Evolutionary conservation across 2,113 vertebrate genomes (phyloP), one percentile per base, ranked within the genome.

Genomic region (Anarrhichthys ocellatus): DNA sequence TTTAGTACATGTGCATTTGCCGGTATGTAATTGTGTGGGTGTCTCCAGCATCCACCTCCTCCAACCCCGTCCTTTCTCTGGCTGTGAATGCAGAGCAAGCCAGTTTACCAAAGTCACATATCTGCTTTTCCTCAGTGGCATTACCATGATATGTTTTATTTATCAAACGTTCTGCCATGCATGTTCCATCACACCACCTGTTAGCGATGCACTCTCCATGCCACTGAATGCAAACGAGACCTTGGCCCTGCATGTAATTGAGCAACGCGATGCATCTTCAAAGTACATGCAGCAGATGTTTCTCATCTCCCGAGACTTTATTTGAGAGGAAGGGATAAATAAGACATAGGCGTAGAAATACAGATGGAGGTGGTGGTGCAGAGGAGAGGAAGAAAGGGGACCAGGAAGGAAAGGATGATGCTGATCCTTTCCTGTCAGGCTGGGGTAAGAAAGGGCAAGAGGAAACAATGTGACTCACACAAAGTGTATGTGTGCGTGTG

Each of bases 131-230:
- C 80, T 89, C 58, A 38, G 68, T 58, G 42, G 27, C 83, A 94
- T 94, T 93, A 93, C 78, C 92, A 95, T 94, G 93, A 79, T 84
- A 93, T 94, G 93, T 94, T 93, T 93, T 93, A 94, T 95, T 94
- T 92, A 95, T 95, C 91, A 93, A 91, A 92, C 80, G 52, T 81
- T 67, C 80, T 90, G 83, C 86, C 84, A 77, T 79, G 88, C 78
- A 80, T 75, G 89, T 78, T 83, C 76, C 82, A 84, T 87, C 81
- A 89, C 90, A 78, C 91, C 93, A 94, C 94, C 94, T 95, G 93
- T 94, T 94, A 94, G 90, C 24, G 66, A 82, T 84, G 94, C 88
- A 76, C 91, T 89, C 82, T 89, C 83, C 91, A 90, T 89, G 89
- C 89, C 89, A 90, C 90, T 65, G 80, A 83, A 94, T 93, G 94